phyloP scores from a whole-genome alignment of 2,888 invertebrate species.

The Drosophila neotestacea region DNA sequence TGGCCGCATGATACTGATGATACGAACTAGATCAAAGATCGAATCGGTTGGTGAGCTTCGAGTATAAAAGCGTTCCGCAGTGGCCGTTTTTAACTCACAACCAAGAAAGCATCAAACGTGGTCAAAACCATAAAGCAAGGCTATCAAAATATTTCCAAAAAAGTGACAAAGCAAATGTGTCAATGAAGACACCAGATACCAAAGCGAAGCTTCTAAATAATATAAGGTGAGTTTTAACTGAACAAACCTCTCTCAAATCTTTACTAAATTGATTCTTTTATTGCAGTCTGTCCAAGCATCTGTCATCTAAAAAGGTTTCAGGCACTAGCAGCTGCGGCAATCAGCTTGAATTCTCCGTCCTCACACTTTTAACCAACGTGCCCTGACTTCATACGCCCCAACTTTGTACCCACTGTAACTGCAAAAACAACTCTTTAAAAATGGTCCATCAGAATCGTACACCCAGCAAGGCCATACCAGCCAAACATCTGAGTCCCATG shows the following conservation, averaged over 20 bases:
- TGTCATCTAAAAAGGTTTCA: slow-evolving; percentile 93
- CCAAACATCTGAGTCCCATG: slow-evolving; percentile 81
- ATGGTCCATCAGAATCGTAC: slow-evolving; percentile 83
- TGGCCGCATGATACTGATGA: slow-evolving; percentile 53
- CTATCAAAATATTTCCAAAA: slow-evolving; percentile 16
- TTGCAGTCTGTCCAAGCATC: slow-evolving; percentile 92
- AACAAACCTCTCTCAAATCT: neutral
- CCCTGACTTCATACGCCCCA: slow-evolving; percentile 87
- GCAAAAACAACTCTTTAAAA: slow-evolving; percentile 41
- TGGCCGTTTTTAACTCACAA: slow-evolving; percentile 48
- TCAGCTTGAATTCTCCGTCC: slow-evolving; percentile 92
- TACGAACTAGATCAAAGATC: slow-evolving; percentile 41
- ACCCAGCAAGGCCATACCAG: slow-evolving; percentile 71
- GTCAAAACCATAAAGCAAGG: slow-evolving; percentile 20
- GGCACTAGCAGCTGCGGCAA: slow-evolving; percentile 94
- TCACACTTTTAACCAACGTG: slow-evolving; percentile 94
- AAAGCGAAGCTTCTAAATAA: slow-evolving; percentile 84
- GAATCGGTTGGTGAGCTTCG: neutral
- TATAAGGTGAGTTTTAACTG: slow-evolving; percentile 78
- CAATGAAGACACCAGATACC: slow-evolving; percentile 84
- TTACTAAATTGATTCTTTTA: neutral
- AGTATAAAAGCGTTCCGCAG: slow-evolving; percentile 58
- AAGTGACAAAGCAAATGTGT: slow-evolving; percentile 77
- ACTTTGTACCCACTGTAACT: slow-evolving; percentile 27
- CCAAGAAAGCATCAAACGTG: slow-evolving; percentile 33